Conservation (phyloP, 2,888 invertebrate genomes). For the Platycnemis pennipes region DNA sequence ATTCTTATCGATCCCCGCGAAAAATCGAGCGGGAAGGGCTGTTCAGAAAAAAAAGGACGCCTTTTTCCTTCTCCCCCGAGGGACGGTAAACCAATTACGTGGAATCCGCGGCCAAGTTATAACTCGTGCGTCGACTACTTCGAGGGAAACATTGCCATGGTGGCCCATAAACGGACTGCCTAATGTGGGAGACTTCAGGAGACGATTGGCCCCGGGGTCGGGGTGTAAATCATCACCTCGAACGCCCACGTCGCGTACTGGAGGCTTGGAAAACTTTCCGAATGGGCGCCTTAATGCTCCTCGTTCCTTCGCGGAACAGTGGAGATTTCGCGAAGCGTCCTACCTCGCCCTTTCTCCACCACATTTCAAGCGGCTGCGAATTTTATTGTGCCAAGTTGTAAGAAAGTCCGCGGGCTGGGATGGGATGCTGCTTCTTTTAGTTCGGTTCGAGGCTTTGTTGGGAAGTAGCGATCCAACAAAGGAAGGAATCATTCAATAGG, state of each 20-base stretch:
- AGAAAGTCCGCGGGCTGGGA: too few relatives aligned
- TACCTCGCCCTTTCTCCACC: neutral
- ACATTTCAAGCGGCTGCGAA: neutral
- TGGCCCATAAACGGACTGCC: neutral
- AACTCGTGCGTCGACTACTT: neutral
- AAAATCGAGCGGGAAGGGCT: conserved; percentile 23
- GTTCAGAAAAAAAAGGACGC: neutral
- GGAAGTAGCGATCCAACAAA: too few relatives aligned
- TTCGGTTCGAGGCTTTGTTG: too few relatives aligned
- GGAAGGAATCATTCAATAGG: too few relatives aligned
- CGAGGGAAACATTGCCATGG: conserved; percentile 8
- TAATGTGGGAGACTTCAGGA: neutral
- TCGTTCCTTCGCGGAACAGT: neutral
- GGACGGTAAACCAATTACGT: conserved; percentile 8
- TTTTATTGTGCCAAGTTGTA: neutral
- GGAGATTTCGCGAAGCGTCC: neutral
- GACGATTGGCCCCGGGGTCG: neutral
- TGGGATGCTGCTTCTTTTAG: too few relatives aligned
- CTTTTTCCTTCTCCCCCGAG: neutral
- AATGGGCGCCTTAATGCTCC: neutral
- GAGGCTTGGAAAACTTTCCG: neutral
- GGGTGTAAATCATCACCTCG: neutral
- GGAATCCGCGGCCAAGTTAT: conserved; percentile 5
- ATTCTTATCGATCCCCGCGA: neutral
- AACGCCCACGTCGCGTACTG: neutral